Conservation (phyloP, 2,888 invertebrate species). For the Coremacera marginata region DNA sequence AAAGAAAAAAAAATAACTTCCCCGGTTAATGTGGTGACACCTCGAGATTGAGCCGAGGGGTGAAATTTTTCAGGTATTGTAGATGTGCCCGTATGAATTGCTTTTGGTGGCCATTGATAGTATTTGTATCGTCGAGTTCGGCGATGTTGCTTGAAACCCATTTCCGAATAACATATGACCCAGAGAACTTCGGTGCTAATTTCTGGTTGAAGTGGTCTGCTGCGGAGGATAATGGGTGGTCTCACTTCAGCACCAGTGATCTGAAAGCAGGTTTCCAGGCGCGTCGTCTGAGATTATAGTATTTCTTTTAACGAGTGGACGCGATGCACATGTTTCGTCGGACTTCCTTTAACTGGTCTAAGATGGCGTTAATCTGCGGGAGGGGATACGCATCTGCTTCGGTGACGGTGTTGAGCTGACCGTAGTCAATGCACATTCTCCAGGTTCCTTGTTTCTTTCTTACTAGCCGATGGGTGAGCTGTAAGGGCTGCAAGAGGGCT, state of each 20-base stretch:
- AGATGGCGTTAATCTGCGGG: too few relatives aligned
- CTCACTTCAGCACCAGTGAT: too few relatives aligned
- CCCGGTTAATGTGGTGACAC: too few relatives aligned
- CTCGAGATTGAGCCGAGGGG: too few relatives aligned
- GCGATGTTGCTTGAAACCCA: neutral
- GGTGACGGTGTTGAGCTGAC: neutral
- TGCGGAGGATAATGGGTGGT: too few relatives aligned
- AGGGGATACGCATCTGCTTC: neutral
- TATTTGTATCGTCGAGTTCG: too few relatives aligned
- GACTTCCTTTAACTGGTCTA: neutral
- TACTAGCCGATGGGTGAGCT: slow-evolving; percentile 3
- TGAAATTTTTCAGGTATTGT: neutral
- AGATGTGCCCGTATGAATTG: neutral
- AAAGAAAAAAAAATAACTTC: too few relatives aligned
- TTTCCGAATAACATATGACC: neutral
- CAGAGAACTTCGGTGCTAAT: too few relatives aligned
- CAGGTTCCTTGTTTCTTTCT: slow-evolving; percentile 1
- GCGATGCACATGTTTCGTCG: neutral
- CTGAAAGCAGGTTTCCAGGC: too few relatives aligned
- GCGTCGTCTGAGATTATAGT: too few relatives aligned
- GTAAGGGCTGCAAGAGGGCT: neutral
- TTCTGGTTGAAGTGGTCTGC: neutral
- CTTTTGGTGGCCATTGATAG: neutral
- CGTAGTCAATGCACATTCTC: neutral
- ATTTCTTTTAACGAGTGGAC: neutral